These are phyloP conservation scores for Datnioides undecimradiatus DNA, from an alignment of 2,113 vertebrate genomes.

Conservation along the genomic window DNA sequence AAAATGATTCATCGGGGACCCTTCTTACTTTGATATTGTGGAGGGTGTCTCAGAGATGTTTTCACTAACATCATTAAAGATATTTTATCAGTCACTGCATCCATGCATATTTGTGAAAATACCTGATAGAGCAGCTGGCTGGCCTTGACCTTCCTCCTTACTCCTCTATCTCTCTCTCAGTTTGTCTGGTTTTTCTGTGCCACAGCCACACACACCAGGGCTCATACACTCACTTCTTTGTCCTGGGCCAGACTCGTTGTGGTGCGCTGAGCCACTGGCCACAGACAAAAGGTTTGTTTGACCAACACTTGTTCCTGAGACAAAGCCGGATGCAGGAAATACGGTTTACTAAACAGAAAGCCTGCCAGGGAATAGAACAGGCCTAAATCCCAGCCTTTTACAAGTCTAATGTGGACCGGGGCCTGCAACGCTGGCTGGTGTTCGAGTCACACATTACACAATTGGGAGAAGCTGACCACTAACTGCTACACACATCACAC, in stretches of 20 bases:
- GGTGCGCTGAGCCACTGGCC: constrained; percentile 85
- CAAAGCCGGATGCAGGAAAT: constrained; percentile 87
- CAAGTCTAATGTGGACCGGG: constrained; percentile 75
- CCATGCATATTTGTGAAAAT: constrained; percentile 27
- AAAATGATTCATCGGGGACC: constrained; percentile 10
- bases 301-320: constrained; percentile 88
- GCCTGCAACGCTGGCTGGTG: constrained; percentile 45
- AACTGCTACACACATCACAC: constrained; percentile 55
- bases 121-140: constrained; percentile 61
- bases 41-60: neutral
- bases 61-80: neutral
- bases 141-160: constrained; percentile 63
- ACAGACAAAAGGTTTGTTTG: constrained; percentile 90
- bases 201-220: constrained; percentile 32
- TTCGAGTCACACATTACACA: constrained; percentile 68
- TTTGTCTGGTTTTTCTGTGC: constrained; percentile 46
- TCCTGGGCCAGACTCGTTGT: constrained; percentile 82
- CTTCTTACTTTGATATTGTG: neutral
- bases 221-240: constrained; percentile 82
- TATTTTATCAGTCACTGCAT: constrained; percentile 27
- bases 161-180: constrained; percentile 41
- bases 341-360: constrained; percentile 80
- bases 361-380: constrained; percentile 49
- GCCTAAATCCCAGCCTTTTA: constrained; percentile 63
- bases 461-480: constrained; percentile 76